Conservation (phyloP, 2,113 vertebrate species). For the Ammodytes marinus region DNA sequence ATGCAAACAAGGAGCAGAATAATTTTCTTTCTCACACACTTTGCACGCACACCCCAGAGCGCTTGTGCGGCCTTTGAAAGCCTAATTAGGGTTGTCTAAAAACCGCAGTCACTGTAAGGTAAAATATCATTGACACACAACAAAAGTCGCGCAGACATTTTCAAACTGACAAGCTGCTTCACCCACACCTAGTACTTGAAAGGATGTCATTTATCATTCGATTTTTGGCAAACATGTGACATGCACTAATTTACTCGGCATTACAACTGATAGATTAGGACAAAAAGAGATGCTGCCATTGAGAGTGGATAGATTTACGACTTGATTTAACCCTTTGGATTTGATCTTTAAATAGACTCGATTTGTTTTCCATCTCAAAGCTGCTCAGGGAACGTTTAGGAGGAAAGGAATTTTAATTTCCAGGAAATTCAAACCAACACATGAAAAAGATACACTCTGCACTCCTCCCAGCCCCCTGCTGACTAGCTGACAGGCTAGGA, state of each 20-base stretch:
- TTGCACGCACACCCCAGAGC: slow-evolving; percentile 20
- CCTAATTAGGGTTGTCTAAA: slow-evolving; percentile 41
- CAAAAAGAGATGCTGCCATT: slow-evolving; percentile 1
- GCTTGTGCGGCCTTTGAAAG: slow-evolving; percentile 38
- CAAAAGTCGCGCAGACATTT: slow-evolving; percentile 63
- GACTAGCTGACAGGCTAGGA: slow-evolving; percentile 36
- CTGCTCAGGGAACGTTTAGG: neutral
- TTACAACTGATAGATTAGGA: slow-evolving; percentile 15
- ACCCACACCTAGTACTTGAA: slow-evolving; percentile 33
- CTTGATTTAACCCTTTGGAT: neutral
- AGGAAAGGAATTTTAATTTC: slow-evolving; percentile 44
- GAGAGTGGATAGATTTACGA: slow-evolving; percentile 13
- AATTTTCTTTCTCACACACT: slow-evolving; percentile 24
- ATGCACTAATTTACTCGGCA: slow-evolving; percentile 21
- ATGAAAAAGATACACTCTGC: neutral
- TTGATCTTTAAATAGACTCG: neutral
- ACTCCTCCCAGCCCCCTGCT: slow-evolving; percentile 33
- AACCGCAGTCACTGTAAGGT: slow-evolving; percentile 13
- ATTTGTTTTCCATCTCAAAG: neutral
- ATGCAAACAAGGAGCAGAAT: neutral
- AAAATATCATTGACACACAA: slow-evolving; percentile 34
- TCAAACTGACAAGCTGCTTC: slow-evolving; percentile 60
- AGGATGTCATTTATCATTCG: slow-evolving; percentile 8
- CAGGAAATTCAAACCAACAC: slow-evolving; percentile 38
- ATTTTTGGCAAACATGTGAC: slow-evolving; percentile 39